These are phyloP conservation scores for Strix uralensis DNA, from an alignment of 2,113 vertebrate genomes.

Conservation along the genomic window DNA sequence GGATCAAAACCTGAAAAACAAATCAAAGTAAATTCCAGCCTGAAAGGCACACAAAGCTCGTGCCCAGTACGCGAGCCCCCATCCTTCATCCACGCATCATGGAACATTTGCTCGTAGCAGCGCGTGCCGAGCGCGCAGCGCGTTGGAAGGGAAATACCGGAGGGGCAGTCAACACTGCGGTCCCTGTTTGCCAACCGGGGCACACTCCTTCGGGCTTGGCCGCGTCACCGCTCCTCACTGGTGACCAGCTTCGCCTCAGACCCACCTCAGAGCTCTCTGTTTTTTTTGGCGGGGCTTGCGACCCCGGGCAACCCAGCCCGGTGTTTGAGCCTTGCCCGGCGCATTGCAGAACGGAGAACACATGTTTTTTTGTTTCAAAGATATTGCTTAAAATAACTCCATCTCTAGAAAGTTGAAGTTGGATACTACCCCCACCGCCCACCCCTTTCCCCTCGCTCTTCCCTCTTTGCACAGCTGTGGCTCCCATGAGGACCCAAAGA, in stretches of 20 bases:
- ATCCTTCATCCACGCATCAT: background rate
- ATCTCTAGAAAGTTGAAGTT: slow-evolving; percentile 69
- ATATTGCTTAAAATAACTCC: slow-evolving; percentile 71
- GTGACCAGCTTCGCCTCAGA: slow-evolving; percentile 53
- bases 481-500: background rate
- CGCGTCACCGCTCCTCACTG: background rate
- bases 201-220: slow-evolving; percentile 5
- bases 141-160: slow-evolving; percentile 3
- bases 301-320: slow-evolving; percentile 42
- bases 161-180: background rate
- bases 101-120: background rate
- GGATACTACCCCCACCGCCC: background rate
- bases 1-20: background rate
- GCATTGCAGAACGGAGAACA: slow-evolving; percentile 45
- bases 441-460: background rate
- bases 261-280: slow-evolving; percentile 65
- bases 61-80: background rate
- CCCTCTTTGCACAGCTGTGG: background rate
- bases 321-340: slow-evolving; percentile 33
- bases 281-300: slow-evolving; percentile 47
- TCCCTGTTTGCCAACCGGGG: slow-evolving; percentile 44
- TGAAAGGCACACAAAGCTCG: background rate
- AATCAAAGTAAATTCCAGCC: background rate
- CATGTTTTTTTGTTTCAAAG: slow-evolving; percentile 66
- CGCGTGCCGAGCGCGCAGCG: background rate